Conservation (phyloP, 64 coral and sea anemone species). For the Anthopleura sola region DNA sequence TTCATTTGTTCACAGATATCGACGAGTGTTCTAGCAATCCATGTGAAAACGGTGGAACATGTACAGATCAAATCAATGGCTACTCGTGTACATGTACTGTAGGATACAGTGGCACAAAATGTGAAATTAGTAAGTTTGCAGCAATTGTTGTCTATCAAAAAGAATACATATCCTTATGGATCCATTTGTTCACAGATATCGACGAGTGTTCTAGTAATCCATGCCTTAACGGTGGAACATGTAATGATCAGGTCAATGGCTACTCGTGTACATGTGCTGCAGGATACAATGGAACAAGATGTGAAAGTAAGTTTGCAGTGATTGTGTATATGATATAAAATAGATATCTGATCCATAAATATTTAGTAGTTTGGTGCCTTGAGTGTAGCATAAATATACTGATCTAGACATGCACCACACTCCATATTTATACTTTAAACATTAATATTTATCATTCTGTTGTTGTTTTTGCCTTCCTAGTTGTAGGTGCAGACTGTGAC, state of each 20-base stretch:
- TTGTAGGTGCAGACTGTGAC: neutral
- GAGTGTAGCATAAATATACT: too few species aligned
- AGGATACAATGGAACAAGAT: neutral
- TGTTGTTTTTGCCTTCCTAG: neutral
- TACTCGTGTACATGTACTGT: neutral
- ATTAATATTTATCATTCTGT: neutral
- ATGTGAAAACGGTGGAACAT: neutral
- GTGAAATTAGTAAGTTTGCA: neutral
- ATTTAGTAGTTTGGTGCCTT: too few species aligned
- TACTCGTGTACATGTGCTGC: slow-evolving; percentile 3
- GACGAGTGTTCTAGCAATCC: neutral
- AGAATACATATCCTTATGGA: too few species aligned
- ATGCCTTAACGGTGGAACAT: neutral
- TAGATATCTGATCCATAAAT: too few species aligned
- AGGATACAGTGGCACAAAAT: neutral
- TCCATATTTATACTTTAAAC: neutral
- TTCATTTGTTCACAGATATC: too few species aligned
- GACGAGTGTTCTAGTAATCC: too few species aligned
- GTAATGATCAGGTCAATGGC: neutral
- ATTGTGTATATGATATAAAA: too few species aligned
- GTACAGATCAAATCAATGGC: neutral
- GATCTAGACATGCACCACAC: too few species aligned
- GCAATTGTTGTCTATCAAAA: neutral
- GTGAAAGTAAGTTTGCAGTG: neutral
- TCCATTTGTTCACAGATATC: neutral